phyloP scores from a whole-genome alignment of 2,797 vertebrate species.

The Etheostoma perlongum region DNA sequence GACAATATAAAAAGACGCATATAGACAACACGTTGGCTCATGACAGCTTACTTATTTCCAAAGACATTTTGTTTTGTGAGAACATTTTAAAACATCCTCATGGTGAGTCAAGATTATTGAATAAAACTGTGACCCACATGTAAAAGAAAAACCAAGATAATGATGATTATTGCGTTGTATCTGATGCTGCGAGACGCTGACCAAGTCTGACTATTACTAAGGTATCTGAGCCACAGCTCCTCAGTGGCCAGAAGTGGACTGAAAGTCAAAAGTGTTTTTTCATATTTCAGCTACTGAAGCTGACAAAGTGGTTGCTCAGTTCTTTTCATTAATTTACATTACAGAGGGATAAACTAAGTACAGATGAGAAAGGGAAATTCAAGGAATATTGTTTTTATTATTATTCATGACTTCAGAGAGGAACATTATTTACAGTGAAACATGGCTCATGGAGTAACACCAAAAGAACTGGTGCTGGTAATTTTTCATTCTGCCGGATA shows the following conservation, averaged over 20 bases:
- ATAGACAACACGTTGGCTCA: too few relatives aligned
- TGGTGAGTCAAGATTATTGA: background rate
- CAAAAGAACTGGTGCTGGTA: conserved; percentile 31
- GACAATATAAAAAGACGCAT: too few relatives aligned
- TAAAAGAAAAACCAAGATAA: too few relatives aligned
- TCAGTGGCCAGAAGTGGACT: background rate
- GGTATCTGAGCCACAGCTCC: background rate
- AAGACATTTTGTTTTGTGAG: too few relatives aligned
- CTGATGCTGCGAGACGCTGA: too few relatives aligned
- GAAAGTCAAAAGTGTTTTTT: conserved; percentile 8
- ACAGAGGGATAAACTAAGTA: conserved; percentile 19
- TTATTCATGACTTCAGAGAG: conserved; percentile 52
- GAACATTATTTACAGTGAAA: conserved; percentile 55
- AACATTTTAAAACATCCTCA: background rate
- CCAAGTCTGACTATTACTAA: background rate
- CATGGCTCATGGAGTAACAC: conserved; percentile 42
- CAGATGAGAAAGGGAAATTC: conserved; percentile 4
- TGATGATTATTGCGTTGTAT: too few relatives aligned
- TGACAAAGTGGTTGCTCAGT: conserved; percentile 20
- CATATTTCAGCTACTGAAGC: conserved; percentile 7
- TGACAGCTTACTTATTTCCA: too few relatives aligned
- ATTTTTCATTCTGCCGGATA: conserved; percentile 53
- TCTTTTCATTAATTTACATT: conserved; percentile 25
- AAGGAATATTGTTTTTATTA: conserved; percentile 30
- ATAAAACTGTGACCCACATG: background rate